Percentiles rank a stretch among this genome's conserved stretches.
These are phyloP conservation scores for Escarpia spicata DNA, from an alignment of 2,888 invertebrate species.

Conservation along the genomic window DNA sequence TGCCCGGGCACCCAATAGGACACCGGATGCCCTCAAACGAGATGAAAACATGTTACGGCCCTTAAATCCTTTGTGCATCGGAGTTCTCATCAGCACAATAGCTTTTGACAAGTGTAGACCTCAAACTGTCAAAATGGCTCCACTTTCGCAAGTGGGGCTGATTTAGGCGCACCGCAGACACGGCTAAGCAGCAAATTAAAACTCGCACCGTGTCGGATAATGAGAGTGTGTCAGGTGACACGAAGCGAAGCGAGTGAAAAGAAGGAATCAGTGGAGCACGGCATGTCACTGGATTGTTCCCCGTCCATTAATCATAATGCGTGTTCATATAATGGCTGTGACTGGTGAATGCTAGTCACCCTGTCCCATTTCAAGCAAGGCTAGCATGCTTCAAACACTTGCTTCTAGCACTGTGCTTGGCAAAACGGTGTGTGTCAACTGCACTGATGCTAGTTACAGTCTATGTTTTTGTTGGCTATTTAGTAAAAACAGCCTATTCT, in stretches of 20 bases:
- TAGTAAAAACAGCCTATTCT: background rate
- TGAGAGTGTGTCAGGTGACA: conserved; percentile 6
- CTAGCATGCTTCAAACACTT: background rate
- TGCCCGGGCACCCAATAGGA: background rate
- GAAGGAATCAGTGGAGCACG: conserved; percentile 5
- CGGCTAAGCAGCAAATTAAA: conserved; percentile 7
- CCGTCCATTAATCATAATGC: conserved; percentile 16
- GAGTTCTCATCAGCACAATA: background rate
- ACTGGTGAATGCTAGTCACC: background rate
- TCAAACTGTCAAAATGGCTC: conserved; percentile 16
- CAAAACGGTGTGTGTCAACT: background rate
- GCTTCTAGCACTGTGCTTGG: background rate
- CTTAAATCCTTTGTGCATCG: background rate
- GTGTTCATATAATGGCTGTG: background rate
- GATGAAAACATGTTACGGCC: conserved; percentile 10
- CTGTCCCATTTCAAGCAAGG: background rate
- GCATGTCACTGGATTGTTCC: conserved; percentile 5
- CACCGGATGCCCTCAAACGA: background rate
- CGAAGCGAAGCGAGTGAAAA: background rate
- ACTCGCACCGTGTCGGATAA: conserved; percentile 7
- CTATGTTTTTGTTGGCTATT: background rate
- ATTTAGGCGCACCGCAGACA: background rate
- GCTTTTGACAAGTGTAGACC: conserved; percentile 6
- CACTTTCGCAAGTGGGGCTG: conserved; percentile 1
- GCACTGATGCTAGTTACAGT: background rate